Conservation (phyloP, 2,113 vertebrate genomes). For the Cyanoderma ruficeps region DNA sequence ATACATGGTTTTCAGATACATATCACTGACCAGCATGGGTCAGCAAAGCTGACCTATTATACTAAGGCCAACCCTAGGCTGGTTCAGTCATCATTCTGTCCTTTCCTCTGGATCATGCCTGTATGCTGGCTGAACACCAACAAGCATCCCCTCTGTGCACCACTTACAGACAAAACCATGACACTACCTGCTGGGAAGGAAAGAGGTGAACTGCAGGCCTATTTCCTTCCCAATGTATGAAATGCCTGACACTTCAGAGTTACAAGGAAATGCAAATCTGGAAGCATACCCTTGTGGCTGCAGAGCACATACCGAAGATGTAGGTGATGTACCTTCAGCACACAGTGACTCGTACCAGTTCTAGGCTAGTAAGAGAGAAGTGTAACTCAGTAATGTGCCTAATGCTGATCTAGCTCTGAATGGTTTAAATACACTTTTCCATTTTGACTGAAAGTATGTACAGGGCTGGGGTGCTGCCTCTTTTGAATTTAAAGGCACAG, state of each 20-base stretch:
- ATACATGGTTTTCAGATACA: neutral
- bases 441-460: neutral
- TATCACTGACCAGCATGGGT: neutral
- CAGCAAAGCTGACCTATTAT: accelerated
- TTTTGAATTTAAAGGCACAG: neutral
- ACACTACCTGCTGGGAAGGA: neutral
- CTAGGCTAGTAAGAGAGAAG: neutral
- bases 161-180: neutral
- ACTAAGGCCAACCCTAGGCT: neutral
- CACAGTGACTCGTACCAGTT: neutral
- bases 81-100: neutral
- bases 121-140: neutral
- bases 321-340: neutral
- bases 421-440: neutral
- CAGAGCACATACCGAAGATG: neutral
- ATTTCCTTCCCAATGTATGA: neutral
- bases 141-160: neutral
- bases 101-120: neutral
- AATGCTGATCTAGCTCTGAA: neutral
- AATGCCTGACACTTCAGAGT: neutral
- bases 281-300: neutral
- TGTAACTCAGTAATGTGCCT: neutral
- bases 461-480: neutral
- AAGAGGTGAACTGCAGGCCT: neutral
- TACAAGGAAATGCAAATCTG: neutral